Base-by-base conservation (phyloP, 1,140 invertebrate genomes). In the Papilio aristodemus region DNA sequence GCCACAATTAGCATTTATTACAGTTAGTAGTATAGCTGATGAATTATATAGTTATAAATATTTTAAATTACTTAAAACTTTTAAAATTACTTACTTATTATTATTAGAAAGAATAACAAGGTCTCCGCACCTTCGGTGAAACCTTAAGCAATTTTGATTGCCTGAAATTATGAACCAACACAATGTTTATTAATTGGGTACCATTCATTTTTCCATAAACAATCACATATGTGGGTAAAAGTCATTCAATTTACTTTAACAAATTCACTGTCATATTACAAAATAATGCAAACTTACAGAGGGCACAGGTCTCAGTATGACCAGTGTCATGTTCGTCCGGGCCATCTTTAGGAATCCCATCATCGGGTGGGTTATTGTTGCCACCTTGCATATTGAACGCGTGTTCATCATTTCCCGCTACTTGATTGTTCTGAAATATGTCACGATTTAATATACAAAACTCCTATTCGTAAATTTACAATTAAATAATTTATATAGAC, bases 61-160 rank as follows among this genome's bases (percentile, higher is more conserved):
- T 7, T 0, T 4, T 19, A 5, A 17, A 9, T 54, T 19, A 54
- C 11, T 9, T 2, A 57, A 27, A n/a, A n/a, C 2, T 27, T 57
- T 25, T 13, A 4, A 58, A 69, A 10, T 27, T 27, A 78, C 83
- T 83, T 59, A 89, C 88, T 83, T 91, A 70, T 95, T 95, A 78
- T 95, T 95, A 72, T 95, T 93, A 0, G 96, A 96, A n/a, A 99
- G 90, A 85, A 97, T 98, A 0, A 99, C 96, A 41, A 98, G 91
- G 4, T 95, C 94, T 0, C 98, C 98, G 81, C 96, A 97, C 66
- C 96, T 93, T 43, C 96, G 95, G 87, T 98, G 97, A 91, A 99
- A 99, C 62, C 94, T 93, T 66, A 99, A 91, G 76, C 94, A 94
- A 84, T 96, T 95, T 70, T 92, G 91, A 25, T 84, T 75, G 39